Conservation (phyloP, 2,888 invertebrate genomes). For the Drosophila borborema region DNA sequence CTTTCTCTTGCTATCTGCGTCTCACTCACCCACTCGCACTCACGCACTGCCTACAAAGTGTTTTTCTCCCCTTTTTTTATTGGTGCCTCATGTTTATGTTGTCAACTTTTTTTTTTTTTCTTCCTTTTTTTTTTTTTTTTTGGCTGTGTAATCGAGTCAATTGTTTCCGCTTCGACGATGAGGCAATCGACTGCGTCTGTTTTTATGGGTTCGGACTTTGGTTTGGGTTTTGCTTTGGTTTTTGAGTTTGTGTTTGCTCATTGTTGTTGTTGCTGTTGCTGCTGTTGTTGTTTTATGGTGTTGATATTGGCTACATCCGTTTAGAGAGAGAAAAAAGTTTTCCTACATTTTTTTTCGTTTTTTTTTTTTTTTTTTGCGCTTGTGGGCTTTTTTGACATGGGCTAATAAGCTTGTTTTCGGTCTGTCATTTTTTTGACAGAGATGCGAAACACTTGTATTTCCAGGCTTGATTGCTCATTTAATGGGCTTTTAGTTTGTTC, state of each 20-base stretch:
- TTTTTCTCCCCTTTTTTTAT: slow-evolving; percentile 60
- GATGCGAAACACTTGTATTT: slow-evolving; percentile 31
- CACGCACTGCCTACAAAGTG: slow-evolving; percentile 49
- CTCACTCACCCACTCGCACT: slow-evolving; percentile 5
- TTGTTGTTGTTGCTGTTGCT: slow-evolving; percentile 37
- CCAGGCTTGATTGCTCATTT: slow-evolving; percentile 18
- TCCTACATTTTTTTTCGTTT: neutral
- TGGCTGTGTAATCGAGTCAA: slow-evolving; percentile 75
- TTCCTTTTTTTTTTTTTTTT: slow-evolving; percentile 15
- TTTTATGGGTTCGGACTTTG: slow-evolving; percentile 63
- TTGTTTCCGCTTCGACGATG: slow-evolving; percentile 77
- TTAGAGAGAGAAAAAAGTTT: slow-evolving; percentile 38
- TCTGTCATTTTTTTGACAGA: slow-evolving; percentile 61
- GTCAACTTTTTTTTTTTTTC: slow-evolving; percentile 59
- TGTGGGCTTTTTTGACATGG: slow-evolving; percentile 70
- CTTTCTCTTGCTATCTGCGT: neutral
- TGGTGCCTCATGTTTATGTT: slow-evolving; percentile 71
- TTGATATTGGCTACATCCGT: slow-evolving; percentile 72
- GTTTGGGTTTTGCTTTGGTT: slow-evolving; percentile 37
- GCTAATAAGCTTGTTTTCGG: slow-evolving; percentile 69
- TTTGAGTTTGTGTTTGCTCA: slow-evolving; percentile 36
- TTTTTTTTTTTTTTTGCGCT: neutral
- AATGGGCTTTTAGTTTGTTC: slow-evolving; percentile 20
- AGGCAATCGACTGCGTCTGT: slow-evolving; percentile 76
- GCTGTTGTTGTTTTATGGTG: slow-evolving; percentile 55